These are phyloP conservation scores for Potamilus streckersoni DNA, from an alignment of 1,140 invertebrate genomes.

Conservation along the genomic window DNA sequence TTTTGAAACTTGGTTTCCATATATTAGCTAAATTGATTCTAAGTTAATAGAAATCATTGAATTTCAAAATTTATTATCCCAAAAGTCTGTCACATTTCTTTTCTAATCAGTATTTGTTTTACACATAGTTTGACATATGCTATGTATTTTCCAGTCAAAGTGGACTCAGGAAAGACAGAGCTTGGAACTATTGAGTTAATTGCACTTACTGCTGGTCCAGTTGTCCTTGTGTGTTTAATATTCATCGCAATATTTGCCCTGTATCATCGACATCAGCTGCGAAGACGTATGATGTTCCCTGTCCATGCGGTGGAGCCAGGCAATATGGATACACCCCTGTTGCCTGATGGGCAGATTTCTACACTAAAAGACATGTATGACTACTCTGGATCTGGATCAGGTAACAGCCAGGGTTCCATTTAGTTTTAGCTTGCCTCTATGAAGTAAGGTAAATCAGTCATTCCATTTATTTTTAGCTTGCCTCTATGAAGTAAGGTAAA, in stretches of 20 bases:
- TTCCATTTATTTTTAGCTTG: too few species aligned
- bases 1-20: background rate
- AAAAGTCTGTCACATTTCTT: background rate
- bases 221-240: slow-evolving; percentile 19
- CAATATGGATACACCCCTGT: slow-evolving; percentile 19
- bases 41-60: background rate
- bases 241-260: slow-evolving; percentile 19
- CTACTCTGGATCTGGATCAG: slow-evolving; percentile 46
- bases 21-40: background rate
- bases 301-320: slow-evolving; percentile 10
- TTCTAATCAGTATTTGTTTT: background rate
- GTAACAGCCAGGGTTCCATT: slow-evolving; percentile 7
- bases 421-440: background rate
- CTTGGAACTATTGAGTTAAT: slow-evolving; percentile 23
- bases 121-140: background rate
- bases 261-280: slow-evolving; percentile 15
- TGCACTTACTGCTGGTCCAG: slow-evolving; percentile 16
- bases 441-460: background rate
- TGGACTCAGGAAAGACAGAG: slow-evolving; percentile 23
- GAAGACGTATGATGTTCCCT: slow-evolving; percentile 6
- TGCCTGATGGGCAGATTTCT: slow-evolving; percentile 77
- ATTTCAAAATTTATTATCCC: background rate
- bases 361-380: slow-evolving; percentile 37
- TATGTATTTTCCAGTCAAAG: slow-evolving; percentile 13
- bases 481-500: background rate